These are phyloP conservation scores for Agriopis marginaria DNA, from an alignment of 2,888 invertebrate genomes.

Conservation along the genomic window DNA sequence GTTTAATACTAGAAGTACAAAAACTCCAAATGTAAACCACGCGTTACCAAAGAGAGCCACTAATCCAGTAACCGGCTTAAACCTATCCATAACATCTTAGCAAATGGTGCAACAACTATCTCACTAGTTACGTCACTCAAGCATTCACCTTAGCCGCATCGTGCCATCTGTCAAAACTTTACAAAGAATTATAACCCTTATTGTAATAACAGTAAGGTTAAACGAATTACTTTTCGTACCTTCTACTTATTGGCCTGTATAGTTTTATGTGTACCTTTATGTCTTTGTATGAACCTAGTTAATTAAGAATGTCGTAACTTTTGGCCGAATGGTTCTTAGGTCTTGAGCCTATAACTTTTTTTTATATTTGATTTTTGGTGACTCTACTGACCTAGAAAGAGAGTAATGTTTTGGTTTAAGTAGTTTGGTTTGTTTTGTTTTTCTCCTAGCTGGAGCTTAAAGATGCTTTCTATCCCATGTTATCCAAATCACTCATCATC, in stretches of 20 bases:
- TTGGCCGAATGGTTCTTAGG: too few species aligned
- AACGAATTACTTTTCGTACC: neutral
- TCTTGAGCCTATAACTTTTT: too few species aligned
- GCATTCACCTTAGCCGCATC: constrained; percentile 52
- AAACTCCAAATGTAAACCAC: neutral
- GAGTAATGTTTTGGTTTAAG: too few species aligned
- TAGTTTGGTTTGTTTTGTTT: too few species aligned
- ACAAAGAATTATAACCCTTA: constrained; percentile 31
- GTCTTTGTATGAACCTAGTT: too few species aligned
- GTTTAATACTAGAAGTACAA: too few species aligned
- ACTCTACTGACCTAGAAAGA: too few species aligned
- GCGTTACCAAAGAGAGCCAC: neutral
- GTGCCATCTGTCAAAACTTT: constrained; percentile 39
- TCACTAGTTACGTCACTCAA: constrained; percentile 14
- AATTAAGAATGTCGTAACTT: too few species aligned
- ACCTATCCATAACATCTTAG: neutral
- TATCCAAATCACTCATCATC: too few species aligned
- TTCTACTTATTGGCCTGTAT: neutral
- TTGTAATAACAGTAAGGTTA: neutral
- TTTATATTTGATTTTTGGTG: too few species aligned
- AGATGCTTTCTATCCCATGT: too few species aligned
- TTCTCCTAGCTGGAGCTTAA: too few species aligned
- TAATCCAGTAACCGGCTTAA: neutral
- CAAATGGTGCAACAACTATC: neutral
- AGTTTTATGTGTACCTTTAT: neutral